Evolutionary conservation across 2,113 vertebrate species (phyloP), one percentile per base, ranked within the genome.

Genomic region (Piprites chloris): DNA sequence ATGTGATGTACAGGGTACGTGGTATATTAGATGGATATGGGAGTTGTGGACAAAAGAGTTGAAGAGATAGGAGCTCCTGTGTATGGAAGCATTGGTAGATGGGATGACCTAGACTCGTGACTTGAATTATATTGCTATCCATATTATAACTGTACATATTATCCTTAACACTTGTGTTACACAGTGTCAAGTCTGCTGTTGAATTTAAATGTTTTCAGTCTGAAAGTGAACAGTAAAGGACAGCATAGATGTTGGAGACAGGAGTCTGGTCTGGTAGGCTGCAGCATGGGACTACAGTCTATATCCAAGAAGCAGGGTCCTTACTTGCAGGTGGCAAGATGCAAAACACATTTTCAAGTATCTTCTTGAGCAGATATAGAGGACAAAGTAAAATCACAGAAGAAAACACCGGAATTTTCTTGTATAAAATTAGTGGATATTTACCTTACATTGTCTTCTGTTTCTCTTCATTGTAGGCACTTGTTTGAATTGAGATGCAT

Each of bases 1-100:
- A 8, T 3, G 0, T 61, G 49, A 84, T 59, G 17, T 32, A 26
- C 0, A 0, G 9, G 9, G 13, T 76, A 23, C n/a, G 16, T 12
- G 9, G 14, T 49, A 3, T 37, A 11, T 82, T 69, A 61, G 32
- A 18, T 19, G 4, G 26, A 13, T 42, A 12, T 42, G 18, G 17
- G 46, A 69, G 62, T 26, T 46, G 17, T 0, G 1, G 21, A n/a
- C n/a, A 15, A 27, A 78, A 67, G 35, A 30, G 6, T 19, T 73
- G 35, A 53, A 72, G 53, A 41, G 14, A 15, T 8, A 37, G n/a
- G 21, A 49, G 14, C 17, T 79, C 39, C 63, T 86, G 28, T 9
- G 3, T 41, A 4, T 47, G 24, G 27, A 75, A 83, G 11, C 3
- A 2, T 10, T 67, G 22, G 22, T 86, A 33, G 23, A 16, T 56